Evolutionary conservation across 2,888 invertebrate species (phyloP), one percentile per base, ranked within the genome.

Genomic region (Catotricha subobsoleta): DNA sequence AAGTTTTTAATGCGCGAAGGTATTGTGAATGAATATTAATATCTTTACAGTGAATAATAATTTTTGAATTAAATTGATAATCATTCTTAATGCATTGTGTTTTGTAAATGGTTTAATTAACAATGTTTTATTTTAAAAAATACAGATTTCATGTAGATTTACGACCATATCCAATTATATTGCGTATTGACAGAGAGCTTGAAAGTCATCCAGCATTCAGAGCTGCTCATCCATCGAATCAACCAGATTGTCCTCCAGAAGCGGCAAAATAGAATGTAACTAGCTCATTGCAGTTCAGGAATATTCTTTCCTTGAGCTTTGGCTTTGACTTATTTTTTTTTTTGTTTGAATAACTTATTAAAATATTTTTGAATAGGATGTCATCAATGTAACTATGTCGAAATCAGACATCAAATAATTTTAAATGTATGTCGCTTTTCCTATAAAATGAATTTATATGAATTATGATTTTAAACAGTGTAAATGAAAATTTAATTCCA

Each of bases 221-320:
- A 47, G 81, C 80, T 21, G 88, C 92, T 30, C 87, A 92, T 67
- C 90, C 92, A 30, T 80, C 80, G 48, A 75, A 76, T 53, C 94
- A 95, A 67, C 91, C 91, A 3, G 97, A 97, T 67, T 90, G 90
- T 60, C 94, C 94, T 33, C 84, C 83, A 7, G 86, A 86, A 59
- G 76, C 76, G 51, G 78, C 80, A 58, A 80, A 82, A 70, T 78
- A 74, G 71, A 58, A 28, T n/a, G n/a, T n/a, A n/a, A n/a, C n/a
- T n/a, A n/a, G n/a, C n/a, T n/a, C n/a, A n/a, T n/a, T n/a, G n/a
- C n/a, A n/a, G n/a, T n/a, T n/a, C n/a, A n/a, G n/a, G n/a, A n/a
- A n/a, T n/a, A n/a, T n/a, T n/a, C n/a, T n/a, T n/a, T n/a, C n/a
- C n/a, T n/a, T n/a, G n/a, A n/a, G n/a, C n/a, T n/a, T n/a, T n/a